phyloP scores from a whole-genome alignment of 2,797 vertebrate genomes.

The Phataginus tetradactyla region DNA sequence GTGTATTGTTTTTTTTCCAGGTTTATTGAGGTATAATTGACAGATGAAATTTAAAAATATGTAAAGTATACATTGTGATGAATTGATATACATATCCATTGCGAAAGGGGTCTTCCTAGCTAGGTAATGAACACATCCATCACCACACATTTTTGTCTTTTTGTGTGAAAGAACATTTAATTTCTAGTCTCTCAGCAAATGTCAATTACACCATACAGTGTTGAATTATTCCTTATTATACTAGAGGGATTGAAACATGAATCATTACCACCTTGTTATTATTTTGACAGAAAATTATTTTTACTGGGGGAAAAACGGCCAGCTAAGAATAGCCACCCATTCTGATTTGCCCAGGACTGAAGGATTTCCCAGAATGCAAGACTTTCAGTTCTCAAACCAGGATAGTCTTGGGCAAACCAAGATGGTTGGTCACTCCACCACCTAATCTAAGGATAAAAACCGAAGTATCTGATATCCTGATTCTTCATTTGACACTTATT shows the following conservation, averaged over 20 bases:
- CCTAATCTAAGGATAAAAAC: background rate
- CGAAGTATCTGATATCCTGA: background rate
- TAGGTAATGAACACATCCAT: background rate
- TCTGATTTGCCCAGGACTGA: background rate
- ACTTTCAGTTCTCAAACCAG: background rate
- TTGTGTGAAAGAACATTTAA: background rate
- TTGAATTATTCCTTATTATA: background rate
- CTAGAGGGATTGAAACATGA: background rate
- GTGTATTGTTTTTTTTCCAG: background rate
- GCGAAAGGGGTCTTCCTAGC: background rate
- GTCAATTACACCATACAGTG: background rate
- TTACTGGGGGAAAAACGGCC: background rate
- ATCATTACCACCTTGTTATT: background rate
- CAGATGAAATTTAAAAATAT: background rate
- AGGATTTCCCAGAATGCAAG: background rate
- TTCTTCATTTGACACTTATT: background rate
- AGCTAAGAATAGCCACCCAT: background rate
- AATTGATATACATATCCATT: background rate
- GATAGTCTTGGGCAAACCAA: background rate
- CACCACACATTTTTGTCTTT: background rate
- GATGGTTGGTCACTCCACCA: background rate
- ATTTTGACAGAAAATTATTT: background rate
- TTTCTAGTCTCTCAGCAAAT: background rate
- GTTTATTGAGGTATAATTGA: background rate
- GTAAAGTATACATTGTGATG: background rate